These are phyloP conservation scores for Echinometra lucunter DNA, from an alignment of 53 echinoderm and acorn worm genomes.

Conservation along the genomic window DNA sequence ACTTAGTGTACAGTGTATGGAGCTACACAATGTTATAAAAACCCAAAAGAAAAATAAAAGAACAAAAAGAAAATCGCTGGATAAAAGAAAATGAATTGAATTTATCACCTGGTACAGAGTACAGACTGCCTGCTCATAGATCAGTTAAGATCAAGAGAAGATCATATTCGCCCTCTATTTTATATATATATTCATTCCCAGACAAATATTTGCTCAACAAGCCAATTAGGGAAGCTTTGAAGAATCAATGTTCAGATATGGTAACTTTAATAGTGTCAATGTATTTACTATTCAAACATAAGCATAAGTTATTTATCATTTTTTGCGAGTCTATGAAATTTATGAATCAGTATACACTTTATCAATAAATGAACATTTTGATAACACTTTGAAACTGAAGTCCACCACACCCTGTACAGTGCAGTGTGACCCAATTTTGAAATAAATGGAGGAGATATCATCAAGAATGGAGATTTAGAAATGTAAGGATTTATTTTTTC, in stretches of 20 bases:
- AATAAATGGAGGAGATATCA: too few species aligned
- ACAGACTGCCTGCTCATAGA: too few species aligned
- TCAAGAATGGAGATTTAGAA: too few species aligned
- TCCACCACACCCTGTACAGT: too few species aligned
- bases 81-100: neutral
- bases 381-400: too few species aligned
- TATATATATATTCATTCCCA: neutral
- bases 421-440: too few species aligned
- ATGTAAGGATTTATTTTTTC: too few species aligned
- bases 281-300: neutral
- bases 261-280: neutral
- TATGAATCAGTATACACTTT: neutral
- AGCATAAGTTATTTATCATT: neutral
- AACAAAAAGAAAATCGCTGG: neutral
- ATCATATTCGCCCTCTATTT: neutral
- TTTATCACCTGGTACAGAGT: neutral
- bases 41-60: neutral
- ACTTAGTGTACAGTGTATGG: neutral
- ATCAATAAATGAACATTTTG: neutral
- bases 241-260: neutral
- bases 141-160: neutral
- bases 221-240: neutral
- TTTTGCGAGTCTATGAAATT: neutral
- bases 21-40: neutral
- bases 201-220: constrained; percentile 1